These are phyloP conservation scores for Lathronympha strigana DNA, from an alignment of 2,888 invertebrate genomes.

Conservation along the genomic window DNA sequence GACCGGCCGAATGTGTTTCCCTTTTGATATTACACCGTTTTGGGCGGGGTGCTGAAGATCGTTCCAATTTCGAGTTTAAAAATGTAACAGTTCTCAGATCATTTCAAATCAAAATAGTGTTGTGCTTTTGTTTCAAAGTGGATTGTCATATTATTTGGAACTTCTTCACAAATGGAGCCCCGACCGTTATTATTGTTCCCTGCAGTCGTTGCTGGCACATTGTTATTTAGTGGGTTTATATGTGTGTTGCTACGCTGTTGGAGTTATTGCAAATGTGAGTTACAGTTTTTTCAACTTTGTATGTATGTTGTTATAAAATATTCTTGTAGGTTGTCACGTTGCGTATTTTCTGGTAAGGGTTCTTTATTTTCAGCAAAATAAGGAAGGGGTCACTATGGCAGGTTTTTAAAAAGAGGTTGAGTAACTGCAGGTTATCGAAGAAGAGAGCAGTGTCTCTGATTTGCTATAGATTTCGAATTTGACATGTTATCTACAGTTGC, in stretches of 20 bases:
- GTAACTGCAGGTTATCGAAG: no score
- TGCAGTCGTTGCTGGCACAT: constrained; percentile 30
- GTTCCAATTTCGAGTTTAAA: constrained; percentile 25
- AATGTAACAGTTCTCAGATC: constrained; percentile 22
- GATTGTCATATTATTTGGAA: neutral
- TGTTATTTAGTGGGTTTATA: no score
- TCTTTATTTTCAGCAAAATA: no score
- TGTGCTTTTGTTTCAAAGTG: neutral
- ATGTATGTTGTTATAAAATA: neutral
- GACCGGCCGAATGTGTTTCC: constrained; percentile 35
- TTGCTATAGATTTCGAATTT: no score
- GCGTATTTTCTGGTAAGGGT: no score
- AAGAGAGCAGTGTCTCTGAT: no score
- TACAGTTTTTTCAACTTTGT: neutral
- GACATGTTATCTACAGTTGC: no score
- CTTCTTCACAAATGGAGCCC: constrained; percentile 14
- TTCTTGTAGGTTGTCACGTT: no score
- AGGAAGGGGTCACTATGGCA: no score
- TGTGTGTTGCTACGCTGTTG: constrained; percentile 45
- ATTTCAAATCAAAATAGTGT: neutral
- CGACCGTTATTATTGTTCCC: constrained; percentile 27
- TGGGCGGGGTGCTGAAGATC: constrained; percentile 14
- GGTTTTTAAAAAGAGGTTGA: no score
- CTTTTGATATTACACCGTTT: constrained; percentile 28
- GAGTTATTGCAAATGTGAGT: constrained; percentile 45